A percentile compares a stretch with the other conserved stretches of the same genome.
Evolutionary conservation across 2,797 vertebrate genomes (phyloP).

Genomic region (Echiichthys vipera): DNA sequence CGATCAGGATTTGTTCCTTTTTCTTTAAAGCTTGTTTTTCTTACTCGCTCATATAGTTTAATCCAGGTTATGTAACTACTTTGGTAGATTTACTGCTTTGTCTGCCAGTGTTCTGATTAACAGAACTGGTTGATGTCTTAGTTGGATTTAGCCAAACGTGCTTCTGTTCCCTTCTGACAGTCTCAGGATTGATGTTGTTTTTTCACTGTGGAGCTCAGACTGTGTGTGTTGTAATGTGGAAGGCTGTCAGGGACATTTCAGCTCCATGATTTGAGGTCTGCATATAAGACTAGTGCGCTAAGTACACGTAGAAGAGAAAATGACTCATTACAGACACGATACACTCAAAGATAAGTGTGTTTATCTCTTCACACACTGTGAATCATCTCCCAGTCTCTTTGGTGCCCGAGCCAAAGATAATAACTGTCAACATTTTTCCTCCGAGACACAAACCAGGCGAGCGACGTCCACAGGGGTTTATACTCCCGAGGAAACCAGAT

Average conservation of each 20-base stretch:
- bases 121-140: too few species aligned
- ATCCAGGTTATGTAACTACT: conserved; percentile 37
- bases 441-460: conserved; percentile 37
- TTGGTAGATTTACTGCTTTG: background rate
- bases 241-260: too few species aligned
- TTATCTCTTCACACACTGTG: conserved; percentile 30
- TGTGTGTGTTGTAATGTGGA: background rate
- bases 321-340: background rate
- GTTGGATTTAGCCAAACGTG: background rate
- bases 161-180: background rate
- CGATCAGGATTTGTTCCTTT: background rate
- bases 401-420: conserved; percentile 23
- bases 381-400: conserved; percentile 19
- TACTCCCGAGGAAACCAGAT: conserved; percentile 41
- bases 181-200: background rate
- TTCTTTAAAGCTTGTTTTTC: background rate
- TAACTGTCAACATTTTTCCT: conserved; percentile 53
- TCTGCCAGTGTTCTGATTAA: conserved; percentile 29
- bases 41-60: conserved; percentile 14
- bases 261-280: too few species aligned
- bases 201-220: background rate
- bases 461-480: background rate
- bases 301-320: background rate
- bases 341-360: conserved; percentile 10
- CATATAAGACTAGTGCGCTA: background rate